phyloP scores from a whole-genome alignment of 2,797 vertebrate genomes.

The Melanogrammus aeglefinus region DNA sequence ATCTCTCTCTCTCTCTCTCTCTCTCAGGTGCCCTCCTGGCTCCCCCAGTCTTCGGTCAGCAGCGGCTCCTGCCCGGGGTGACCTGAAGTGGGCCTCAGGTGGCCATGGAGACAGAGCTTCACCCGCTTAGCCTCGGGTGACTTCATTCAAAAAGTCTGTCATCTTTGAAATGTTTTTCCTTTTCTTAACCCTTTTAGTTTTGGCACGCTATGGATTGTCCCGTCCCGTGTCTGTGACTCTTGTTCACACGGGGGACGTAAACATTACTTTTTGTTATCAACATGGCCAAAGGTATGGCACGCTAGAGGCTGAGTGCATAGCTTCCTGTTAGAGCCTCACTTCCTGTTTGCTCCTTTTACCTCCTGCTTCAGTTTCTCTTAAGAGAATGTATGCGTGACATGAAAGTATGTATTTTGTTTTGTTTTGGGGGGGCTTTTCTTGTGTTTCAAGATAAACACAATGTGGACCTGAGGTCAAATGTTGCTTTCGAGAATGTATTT shows the following conservation, averaged over 20 bases:
- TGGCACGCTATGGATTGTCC: not conserved
- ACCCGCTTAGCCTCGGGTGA: not conserved
- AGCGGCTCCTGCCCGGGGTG: conserved; percentile 28
- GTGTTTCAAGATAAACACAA: not conserved
- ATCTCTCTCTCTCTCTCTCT: not conserved
- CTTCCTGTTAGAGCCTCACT: conserved; percentile 29
- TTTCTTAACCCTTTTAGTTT: not conserved
- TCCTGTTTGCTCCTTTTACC: conserved; percentile 17
- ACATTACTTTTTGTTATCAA: conserved; percentile 22
- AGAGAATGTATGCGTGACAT: conserved; percentile 16
- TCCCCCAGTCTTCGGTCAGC: conserved; percentile 23
- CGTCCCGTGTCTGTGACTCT: conserved; percentile 8
- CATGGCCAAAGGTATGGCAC: conserved; percentile 41
- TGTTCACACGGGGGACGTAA: conserved; percentile 29
- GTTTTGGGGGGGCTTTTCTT: not conserved
- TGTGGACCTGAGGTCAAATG: not conserved
- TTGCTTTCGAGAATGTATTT: not conserved
- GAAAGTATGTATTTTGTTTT: conserved; percentile 20
- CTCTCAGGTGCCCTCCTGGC: conserved; percentile 51
- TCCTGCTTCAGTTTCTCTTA: conserved; percentile 30
- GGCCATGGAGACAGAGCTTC: not conserved
- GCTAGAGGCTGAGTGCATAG: conserved; percentile 20
- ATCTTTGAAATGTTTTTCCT: not conserved
- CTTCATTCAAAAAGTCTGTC: not conserved
- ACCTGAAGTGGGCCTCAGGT: not conserved